These are phyloP conservation scores for Sclerurus mexicanus DNA, from an alignment of 2,113 vertebrate genomes.

Conservation along the genomic window DNA sequence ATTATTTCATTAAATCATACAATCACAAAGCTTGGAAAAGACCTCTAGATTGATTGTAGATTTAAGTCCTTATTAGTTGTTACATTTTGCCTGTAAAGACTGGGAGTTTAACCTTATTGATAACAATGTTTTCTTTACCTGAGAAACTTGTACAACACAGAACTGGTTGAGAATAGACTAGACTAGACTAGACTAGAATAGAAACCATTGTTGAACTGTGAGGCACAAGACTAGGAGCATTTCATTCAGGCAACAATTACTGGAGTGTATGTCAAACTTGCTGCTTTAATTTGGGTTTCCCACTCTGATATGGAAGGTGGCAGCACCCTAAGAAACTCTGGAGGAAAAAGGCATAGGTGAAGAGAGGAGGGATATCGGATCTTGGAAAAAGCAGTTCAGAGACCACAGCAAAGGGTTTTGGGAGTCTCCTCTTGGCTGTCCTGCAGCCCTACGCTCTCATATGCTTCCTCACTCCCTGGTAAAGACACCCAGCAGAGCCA, in stretches of 20 bases:
- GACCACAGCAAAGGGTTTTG: background rate
- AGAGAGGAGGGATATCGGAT: background rate
- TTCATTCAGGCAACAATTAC: background rate
- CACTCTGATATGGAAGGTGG: fast-evolving
- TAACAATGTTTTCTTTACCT: background rate
- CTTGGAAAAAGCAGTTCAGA: background rate
- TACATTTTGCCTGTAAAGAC: background rate
- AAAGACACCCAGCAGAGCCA: background rate
- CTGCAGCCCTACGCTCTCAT: background rate
- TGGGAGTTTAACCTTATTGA: background rate
- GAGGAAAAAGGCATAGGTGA: background rate
- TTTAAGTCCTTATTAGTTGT: background rate
- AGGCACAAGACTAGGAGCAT: background rate
- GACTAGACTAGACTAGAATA: background rate
- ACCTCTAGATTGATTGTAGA: background rate
- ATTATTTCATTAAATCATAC: background rate
- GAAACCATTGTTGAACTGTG: background rate
- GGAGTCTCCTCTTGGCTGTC: background rate
- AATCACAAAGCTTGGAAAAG: background rate
- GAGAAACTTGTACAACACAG: background rate
- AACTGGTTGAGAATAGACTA: background rate
- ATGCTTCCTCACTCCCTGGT: background rate
- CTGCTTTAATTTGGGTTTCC: background rate
- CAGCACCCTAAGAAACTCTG: too few relatives aligned
- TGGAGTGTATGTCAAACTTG: background rate